A percentile compares a stretch with the other conserved stretches of the same genome.
Evolutionary conservation across 2,888 invertebrate genomes (phyloP).

Genomic region (Nineta flava): DNA sequence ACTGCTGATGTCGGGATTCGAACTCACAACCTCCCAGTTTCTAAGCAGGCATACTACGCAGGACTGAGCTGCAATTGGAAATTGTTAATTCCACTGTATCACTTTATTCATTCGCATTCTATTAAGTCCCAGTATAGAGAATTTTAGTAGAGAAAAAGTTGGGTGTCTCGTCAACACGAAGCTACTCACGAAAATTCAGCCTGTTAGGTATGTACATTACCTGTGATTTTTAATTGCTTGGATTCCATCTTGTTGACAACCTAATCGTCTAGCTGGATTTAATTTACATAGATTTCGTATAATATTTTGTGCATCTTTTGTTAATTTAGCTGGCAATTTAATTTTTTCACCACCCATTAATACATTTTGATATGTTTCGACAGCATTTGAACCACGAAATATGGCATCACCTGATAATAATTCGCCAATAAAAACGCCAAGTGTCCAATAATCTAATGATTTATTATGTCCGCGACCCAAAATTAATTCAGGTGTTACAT

Average conservation of each 20-base stretch:
- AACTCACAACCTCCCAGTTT: too few relatives aligned
- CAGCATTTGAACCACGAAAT: background rate
- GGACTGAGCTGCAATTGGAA: too few relatives aligned
- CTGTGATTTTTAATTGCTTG: background rate
- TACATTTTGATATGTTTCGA: background rate
- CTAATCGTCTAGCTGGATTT: background rate
- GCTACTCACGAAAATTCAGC: too few relatives aligned
- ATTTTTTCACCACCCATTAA: background rate
- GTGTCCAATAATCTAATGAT: constrained; percentile 88
- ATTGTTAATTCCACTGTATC: too few relatives aligned
- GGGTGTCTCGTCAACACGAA: background rate
- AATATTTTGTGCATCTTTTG: background rate
- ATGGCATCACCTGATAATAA: constrained; percentile 77
- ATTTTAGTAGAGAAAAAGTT: constrained; percentile 1
- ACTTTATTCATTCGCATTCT: too few relatives aligned
- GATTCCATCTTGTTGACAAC: background rate
- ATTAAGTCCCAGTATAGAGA: too few relatives aligned
- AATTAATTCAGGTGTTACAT: constrained; percentile 81
- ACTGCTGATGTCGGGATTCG: too few relatives aligned
- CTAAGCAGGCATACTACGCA: too few relatives aligned
- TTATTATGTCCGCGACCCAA: constrained; percentile 70
- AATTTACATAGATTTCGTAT: background rate
- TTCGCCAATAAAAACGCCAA: constrained; percentile 79
- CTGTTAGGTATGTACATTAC: too few relatives aligned
- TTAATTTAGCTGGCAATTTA: background rate